A percentile compares a stretch with the other conserved stretches of the same genome.
These are phyloP conservation scores for Strigops habroptila DNA, from an alignment of 2,113 vertebrate species.

Conservation along the genomic window DNA sequence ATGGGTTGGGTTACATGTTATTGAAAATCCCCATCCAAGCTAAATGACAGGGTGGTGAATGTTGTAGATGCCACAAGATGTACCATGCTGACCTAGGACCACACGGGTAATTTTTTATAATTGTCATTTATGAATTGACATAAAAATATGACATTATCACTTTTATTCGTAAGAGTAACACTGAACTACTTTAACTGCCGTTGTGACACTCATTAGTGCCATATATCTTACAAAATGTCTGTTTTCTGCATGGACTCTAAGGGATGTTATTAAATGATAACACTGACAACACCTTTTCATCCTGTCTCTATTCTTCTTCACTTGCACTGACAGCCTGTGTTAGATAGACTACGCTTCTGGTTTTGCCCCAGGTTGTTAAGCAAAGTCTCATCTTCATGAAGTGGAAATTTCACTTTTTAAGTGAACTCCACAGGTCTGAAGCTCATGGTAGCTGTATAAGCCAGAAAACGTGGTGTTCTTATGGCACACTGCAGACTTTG, in stretches of 20 bases:
- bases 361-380: neutral
- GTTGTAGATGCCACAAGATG: neutral
- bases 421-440: no score
- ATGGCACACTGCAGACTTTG: neutral
- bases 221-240: neutral
- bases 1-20: neutral
- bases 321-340: neutral
- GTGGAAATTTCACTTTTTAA: neutral
- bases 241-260: neutral
- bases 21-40: neutral
- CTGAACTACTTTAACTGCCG: neutral
- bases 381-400: neutral
- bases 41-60: neutral
- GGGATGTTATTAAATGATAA: neutral
- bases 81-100: neutral
- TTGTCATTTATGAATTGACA: neutral
- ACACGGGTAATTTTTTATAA: accelerated
- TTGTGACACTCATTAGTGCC: neutral
- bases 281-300: neutral
- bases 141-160: neutral
- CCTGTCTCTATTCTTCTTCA: neutral
- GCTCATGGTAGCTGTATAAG: neutral
- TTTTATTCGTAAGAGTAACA: neutral
- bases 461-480: neutral
- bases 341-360: neutral